These are phyloP conservation scores for Mionectes olivaceus DNA, from an alignment of 2,797 vertebrate species.

Conservation along the genomic window DNA sequence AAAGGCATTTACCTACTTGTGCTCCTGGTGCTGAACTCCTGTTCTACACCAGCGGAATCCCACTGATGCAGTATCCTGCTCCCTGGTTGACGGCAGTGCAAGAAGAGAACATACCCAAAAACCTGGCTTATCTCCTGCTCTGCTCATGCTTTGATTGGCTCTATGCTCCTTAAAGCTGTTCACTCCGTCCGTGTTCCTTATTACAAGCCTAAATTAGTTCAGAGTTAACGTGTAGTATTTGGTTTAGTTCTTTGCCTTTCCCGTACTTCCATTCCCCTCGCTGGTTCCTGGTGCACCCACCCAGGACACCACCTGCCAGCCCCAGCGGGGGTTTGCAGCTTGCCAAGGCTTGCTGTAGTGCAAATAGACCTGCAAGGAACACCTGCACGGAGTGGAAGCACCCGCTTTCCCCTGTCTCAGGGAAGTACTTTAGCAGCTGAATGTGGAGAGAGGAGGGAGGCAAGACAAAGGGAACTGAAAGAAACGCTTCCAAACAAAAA, in stretches of 20 bases:
- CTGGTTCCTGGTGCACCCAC: background rate
- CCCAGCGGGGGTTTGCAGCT: background rate
- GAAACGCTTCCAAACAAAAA: background rate
- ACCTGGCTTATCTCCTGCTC: slow-evolving; percentile 25
- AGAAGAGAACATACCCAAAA: background rate
- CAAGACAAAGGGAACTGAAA: background rate
- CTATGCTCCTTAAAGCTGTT: slow-evolving; percentile 52
- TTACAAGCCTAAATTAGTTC: background rate
- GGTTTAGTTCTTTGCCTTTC: slow-evolving; percentile 13
- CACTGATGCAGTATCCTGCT: background rate
- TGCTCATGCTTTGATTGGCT: slow-evolving; percentile 12
- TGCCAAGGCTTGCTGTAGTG: background rate
- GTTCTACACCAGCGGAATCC: background rate
- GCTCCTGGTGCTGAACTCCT: slow-evolving; percentile 19
- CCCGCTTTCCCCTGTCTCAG: background rate
- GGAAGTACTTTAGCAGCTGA: slow-evolving; percentile 51
- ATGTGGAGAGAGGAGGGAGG: slow-evolving; percentile 16
- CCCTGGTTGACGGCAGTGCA: background rate
- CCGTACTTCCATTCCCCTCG: accelerated
- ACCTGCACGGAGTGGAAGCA: slow-evolving; percentile 49
- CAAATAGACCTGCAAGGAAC: background rate
- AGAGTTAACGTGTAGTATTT: background rate
- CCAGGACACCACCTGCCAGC: background rate
- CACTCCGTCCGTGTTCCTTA: background rate
- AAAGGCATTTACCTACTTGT: background rate